Evolutionary conservation across 2,888 invertebrate species (phyloP).

Genomic region (Panorpa germanica): DNA sequence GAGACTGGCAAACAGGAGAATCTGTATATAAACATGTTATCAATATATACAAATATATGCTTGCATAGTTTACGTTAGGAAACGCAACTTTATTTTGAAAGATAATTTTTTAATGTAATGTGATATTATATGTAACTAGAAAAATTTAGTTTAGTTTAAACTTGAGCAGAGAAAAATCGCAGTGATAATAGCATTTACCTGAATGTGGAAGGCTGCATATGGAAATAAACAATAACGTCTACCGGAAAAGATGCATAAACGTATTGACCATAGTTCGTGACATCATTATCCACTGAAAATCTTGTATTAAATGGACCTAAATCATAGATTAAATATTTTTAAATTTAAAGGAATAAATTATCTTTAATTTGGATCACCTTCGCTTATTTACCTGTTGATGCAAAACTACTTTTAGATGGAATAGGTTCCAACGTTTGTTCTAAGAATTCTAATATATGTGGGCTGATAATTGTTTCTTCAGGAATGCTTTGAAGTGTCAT

Average conservation of each 20-base stretch:
- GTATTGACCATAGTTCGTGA: slow-evolving; percentile 53
- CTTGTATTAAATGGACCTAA: slow-evolving; percentile 21
- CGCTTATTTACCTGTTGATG: slow-evolving; percentile 18
- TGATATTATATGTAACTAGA: too few species aligned
- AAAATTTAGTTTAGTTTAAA: background rate
- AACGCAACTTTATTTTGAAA: too few species aligned
- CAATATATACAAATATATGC: background rate
- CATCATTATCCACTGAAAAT: slow-evolving; percentile 29
- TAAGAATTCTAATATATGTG: slow-evolving; percentile 89
- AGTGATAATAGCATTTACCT: too few species aligned
- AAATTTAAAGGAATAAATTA: background rate
- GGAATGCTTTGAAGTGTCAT: slow-evolving; percentile 94
- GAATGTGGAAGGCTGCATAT: slow-evolving; percentile 94
- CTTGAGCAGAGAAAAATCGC: background rate
- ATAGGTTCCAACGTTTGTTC: slow-evolving; percentile 95
- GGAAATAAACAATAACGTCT: slow-evolving; percentile 95
- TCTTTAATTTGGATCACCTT: background rate
- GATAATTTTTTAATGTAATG: too few species aligned
- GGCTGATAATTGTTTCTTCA: slow-evolving; percentile 93
- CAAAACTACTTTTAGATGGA: slow-evolving; percentile 39
- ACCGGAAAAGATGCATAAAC: slow-evolving; percentile 92
- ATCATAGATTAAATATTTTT: background rate
- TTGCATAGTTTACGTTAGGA: background rate
- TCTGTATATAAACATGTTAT: too few species aligned
- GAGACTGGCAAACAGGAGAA: slow-evolving; percentile 94